Conservation (phyloP, 2,113 vertebrate genomes). For the Rhinopomastus cyanomelas region DNA sequence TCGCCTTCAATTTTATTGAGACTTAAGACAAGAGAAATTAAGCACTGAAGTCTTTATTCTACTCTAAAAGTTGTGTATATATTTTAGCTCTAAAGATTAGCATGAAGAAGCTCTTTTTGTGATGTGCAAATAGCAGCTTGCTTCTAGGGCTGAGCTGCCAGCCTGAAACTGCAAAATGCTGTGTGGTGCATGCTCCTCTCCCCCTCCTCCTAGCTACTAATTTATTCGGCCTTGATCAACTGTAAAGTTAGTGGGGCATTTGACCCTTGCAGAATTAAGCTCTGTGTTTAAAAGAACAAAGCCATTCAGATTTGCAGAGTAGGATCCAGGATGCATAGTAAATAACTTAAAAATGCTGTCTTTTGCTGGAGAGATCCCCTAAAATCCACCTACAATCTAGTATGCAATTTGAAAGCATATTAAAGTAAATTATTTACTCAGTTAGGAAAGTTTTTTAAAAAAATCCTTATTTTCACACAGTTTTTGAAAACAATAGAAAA, state of each 20-base stretch:
- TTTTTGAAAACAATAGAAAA: not conserved
- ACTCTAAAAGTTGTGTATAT: not conserved
- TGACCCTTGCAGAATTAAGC: not conserved
- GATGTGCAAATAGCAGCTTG: not conserved
- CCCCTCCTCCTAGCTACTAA: not conserved
- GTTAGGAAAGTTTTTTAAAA: not conserved
- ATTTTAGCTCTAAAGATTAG: not conserved
- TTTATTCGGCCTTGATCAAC: not conserved
- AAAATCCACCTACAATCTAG: not conserved
- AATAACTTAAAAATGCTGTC: not conserved
- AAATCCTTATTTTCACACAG: not conserved
- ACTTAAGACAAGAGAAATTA: not conserved
- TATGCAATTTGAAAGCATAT: not conserved
- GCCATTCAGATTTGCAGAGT: not conserved
- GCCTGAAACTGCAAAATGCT: not conserved
- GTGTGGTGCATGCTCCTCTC: not conserved
- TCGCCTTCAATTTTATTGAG: not conserved
- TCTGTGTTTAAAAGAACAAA: not conserved
- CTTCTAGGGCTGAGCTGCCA: not conserved
- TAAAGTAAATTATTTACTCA: not conserved
- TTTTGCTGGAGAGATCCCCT: not conserved
- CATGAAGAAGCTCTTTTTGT: not conserved
- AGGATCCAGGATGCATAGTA: not conserved
- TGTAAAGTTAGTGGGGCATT: not conserved
- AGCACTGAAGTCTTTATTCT: not conserved